Conservation (phyloP, 2,888 invertebrate species). For the Arctia plantaginis region DNA sequence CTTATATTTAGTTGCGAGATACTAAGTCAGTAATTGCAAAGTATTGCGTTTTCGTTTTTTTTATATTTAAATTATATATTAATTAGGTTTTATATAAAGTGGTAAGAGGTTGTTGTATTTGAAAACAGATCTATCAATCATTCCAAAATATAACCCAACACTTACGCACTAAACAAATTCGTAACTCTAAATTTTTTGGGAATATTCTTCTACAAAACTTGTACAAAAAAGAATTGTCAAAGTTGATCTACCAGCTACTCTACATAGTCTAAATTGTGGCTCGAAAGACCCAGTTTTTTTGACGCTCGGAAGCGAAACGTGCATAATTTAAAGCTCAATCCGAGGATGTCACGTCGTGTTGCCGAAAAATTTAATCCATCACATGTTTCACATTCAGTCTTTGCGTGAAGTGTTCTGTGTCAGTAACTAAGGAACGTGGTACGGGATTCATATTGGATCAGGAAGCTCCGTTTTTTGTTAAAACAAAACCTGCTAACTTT, state of each 20-base stretch:
- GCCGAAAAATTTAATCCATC: constrained; percentile 83
- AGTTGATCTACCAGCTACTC: constrained; percentile 46
- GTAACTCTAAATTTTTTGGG: background rate
- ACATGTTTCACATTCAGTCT: constrained; percentile 60
- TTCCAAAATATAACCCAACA: background rate
- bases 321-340: constrained; percentile 76
- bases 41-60: too few relatives aligned
- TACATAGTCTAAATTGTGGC: constrained; percentile 47
- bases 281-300: constrained; percentile 47
- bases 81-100: too few relatives aligned
- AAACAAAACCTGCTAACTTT: constrained; percentile 11
- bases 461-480: constrained; percentile 8
- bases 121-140: background rate
- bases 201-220: background rate
- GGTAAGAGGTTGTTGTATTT: too few relatives aligned
- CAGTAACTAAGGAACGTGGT: constrained; percentile 51
- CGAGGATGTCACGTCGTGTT: constrained; percentile 72
- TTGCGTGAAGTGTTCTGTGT: constrained; percentile 51
- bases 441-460: constrained; percentile 26
- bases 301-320: constrained; percentile 55
- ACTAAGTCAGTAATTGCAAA: too few relatives aligned
- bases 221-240: constrained; percentile 37
- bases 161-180: background rate
- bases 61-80: too few relatives aligned
- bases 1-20: too few relatives aligned